phyloP scores from a whole-genome alignment of 2,797 vertebrate species.

The Ctenopoma kingsleyae region DNA sequence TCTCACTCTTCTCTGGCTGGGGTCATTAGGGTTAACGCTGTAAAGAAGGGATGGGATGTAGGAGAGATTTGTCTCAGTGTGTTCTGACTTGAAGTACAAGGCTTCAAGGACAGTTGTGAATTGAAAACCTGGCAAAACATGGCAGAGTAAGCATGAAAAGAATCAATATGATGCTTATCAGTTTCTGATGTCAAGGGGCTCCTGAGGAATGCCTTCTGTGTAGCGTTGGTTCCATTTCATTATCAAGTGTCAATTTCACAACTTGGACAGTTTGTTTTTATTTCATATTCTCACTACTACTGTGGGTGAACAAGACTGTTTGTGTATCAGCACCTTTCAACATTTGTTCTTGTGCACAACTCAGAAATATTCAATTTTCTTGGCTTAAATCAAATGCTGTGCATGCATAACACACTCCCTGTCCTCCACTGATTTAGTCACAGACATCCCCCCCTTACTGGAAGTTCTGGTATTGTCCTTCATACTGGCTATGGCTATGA shows the following conservation, averaged over 20 bases:
- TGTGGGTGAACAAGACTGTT: constrained; percentile 38
- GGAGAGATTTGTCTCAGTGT: constrained; percentile 61
- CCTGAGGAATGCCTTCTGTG: constrained; percentile 8
- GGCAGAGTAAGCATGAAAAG: constrained; percentile 47
- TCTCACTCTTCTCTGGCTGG: constrained; percentile 49
- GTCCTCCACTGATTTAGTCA: neutral
- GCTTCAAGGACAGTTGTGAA: constrained; percentile 71
- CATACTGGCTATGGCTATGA: neutral
- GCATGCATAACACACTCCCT: constrained; percentile 13
- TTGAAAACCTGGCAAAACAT: constrained; percentile 60
- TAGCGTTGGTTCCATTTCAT: constrained; percentile 38
- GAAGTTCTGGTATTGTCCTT: neutral
- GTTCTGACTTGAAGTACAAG: constrained; percentile 62
- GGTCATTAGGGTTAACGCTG: constrained; percentile 72
- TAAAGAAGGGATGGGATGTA: constrained; percentile 54
- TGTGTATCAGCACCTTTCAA: constrained; percentile 27
- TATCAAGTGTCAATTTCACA: constrained; percentile 49
- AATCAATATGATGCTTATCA: constrained; percentile 56
- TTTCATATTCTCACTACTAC: constrained; percentile 19
- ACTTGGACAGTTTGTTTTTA: constrained; percentile 38
- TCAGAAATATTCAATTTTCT: constrained; percentile 13
- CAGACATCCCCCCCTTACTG: neutral
- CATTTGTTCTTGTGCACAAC: constrained; percentile 4
- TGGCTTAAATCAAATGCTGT: constrained; percentile 16
- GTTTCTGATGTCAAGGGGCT: constrained; percentile 32